phyloP scores from a whole-genome alignment of 2,888 invertebrate genomes.

The Ryuthela nishihirai region DNA sequence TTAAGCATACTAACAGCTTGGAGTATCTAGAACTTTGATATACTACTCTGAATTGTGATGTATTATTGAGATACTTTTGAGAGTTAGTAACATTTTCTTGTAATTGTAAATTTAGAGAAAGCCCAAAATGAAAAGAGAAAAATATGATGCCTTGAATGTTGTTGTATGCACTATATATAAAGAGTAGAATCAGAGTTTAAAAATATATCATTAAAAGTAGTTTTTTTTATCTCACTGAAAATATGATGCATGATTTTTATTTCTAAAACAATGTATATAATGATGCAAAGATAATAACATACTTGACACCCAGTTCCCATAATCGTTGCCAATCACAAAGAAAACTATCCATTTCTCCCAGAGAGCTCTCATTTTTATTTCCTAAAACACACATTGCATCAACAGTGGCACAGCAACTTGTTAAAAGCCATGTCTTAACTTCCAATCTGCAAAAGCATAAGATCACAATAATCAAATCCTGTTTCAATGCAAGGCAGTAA shows the following conservation, averaged over 20 bases:
- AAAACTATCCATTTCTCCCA: not conserved
- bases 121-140: too few relatives aligned
- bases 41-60: too few relatives aligned
- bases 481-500: not conserved
- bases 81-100: too few relatives aligned
- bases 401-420: slow-evolving; percentile 20
- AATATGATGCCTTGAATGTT: too few relatives aligned
- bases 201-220: not conserved
- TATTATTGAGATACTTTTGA: too few relatives aligned
- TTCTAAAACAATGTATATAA: not conserved
- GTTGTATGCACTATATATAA: too few relatives aligned
- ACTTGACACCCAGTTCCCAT: slow-evolving; percentile 34
- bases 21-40: too few relatives aligned
- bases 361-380: not conserved
- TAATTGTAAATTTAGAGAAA: too few relatives aligned
- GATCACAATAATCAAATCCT: not conserved
- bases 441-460: slow-evolving; percentile 15
- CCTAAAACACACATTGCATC: slow-evolving; percentile 13
- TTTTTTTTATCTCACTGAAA: not conserved
- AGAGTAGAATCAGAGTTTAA: too few relatives aligned
- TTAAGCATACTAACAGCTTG: too few relatives aligned
- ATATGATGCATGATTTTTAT: not conserved
- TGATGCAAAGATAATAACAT: not conserved
- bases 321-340: slow-evolving; percentile 20
- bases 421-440: slow-evolving; percentile 24